A percentile compares a stretch with the other conserved stretches of the same genome.
Evolutionary conservation across 2,888 invertebrate species (phyloP).

Genomic region (Drosophila conformis): DNA sequence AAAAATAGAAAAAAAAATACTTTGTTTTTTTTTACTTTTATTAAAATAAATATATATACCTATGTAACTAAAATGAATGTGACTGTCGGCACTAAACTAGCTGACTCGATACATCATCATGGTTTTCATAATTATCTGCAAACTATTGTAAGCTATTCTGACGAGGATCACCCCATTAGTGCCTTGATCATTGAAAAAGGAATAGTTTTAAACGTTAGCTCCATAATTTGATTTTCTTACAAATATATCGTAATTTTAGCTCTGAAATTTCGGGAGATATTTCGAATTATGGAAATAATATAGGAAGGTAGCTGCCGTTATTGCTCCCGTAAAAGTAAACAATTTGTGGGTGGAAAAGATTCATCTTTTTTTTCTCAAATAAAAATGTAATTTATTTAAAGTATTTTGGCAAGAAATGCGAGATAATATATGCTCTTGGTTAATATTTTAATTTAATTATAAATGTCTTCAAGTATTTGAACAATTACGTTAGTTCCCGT

Average conservation of each 20-base stretch:
- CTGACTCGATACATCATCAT: neutral
- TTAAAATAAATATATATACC: neutral
- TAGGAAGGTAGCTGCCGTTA: too few relatives aligned
- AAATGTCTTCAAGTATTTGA: neutral
- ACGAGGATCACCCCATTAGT: neutral
- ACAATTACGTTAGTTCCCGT: too few relatives aligned
- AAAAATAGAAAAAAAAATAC: constrained; percentile 15
- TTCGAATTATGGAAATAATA: too few relatives aligned
- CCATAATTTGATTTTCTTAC: too few relatives aligned
- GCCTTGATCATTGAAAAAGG: neutral
- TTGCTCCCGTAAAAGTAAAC: too few relatives aligned
- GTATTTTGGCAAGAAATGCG: neutral
- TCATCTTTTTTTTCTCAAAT: neutral
- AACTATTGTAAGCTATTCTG: neutral
- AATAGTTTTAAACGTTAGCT: too few relatives aligned
- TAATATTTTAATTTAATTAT: neutral
- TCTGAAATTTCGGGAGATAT: too few relatives aligned
- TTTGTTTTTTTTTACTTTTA: neutral
- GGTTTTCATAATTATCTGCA: neutral
- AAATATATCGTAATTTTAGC: too few relatives aligned
- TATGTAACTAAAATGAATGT: neutral
- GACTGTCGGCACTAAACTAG: neutral
- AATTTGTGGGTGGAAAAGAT: too few relatives aligned
- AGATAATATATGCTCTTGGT: neutral
- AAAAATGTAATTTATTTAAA: constrained; percentile 7